These are phyloP conservation scores for Oreohelix idahoensis DNA, from an alignment of 1,140 invertebrate species.

Conservation along the genomic window DNA sequence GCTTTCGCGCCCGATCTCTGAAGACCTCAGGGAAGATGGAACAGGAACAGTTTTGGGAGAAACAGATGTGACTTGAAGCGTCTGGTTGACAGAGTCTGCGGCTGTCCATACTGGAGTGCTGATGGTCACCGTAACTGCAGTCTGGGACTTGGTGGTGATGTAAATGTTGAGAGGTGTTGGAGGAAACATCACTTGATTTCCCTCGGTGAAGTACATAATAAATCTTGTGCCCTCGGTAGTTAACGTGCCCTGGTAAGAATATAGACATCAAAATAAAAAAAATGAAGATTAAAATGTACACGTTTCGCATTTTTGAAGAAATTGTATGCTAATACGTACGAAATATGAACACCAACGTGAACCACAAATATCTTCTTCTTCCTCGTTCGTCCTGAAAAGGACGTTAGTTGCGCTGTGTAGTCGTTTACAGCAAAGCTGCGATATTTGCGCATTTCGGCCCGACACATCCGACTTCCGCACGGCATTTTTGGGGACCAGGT, in stretches of 20 bases:
- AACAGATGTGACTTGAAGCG: background rate
- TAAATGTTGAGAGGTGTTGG: background rate
- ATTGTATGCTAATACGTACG: no score
- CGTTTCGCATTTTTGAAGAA: no score
- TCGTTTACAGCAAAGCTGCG: no score
- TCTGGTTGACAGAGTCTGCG: background rate
- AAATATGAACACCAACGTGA: no score
- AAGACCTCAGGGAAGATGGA: background rate
- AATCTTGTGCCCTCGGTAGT: constrained; percentile 20
- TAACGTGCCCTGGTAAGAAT: constrained; percentile 5
- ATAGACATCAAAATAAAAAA: no score
- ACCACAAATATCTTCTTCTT: no score
- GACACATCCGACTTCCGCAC: no score
- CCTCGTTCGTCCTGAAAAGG: no score
- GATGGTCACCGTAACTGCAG: background rate
- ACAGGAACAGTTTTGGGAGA: background rate
- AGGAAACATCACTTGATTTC: background rate
- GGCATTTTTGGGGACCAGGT: no score
- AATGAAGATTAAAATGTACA: no score
- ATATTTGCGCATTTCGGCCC: no score
- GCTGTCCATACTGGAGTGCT: background rate
- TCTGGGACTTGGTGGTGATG: constrained; percentile 1
- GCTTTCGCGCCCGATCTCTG: background rate
- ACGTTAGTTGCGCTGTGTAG: no score
- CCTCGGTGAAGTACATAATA: constrained; percentile 28